Base-by-base conservation (phyloP, 2,888 invertebrate species). In the Erpobdella octoculata region DNA sequence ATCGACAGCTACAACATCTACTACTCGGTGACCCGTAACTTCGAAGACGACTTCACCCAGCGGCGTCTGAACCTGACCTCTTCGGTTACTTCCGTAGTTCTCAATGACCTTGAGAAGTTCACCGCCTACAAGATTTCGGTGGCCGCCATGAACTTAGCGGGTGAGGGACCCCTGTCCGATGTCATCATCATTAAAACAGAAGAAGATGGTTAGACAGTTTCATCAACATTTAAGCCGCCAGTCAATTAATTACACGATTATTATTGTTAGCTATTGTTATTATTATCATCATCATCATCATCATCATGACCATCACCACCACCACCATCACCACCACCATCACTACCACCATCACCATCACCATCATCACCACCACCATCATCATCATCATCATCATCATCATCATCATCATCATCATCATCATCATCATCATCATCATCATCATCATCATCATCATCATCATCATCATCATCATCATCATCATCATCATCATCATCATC, bases 131-230 rank as follows among this genome's bases (percentile, higher is more conserved):
- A 92, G 84, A 90, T 97, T 81, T 93, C 93, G 93, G 93, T 81
- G 59, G 77, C 80, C 73, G 82, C 81, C 0, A 90, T 90, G 83
- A 95, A 95, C 6, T 91, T 91, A n/a, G 92, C 94, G 74, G 97
- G 97, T 0, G 91, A 92, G 48, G 95, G 96, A 65, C 96, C 97
- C 0, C 87, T 93, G 77, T 95, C 95, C 76, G 88, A 90, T 2
- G 92, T 94, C 21, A 92, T 95, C n/a, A 93, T 93, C 84, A 94
- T 96, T 78, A 93, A 94, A 86, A 96, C 94, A 37, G 93, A 93
- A 81, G 94, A 93, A 88, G 97, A 87, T 81, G 83, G 84, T 84
- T 66, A 38, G 72, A 41, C 28, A 35, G 38, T 67, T n/a, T 25
- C 9, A 21, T 21, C 91, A 96, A 48, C 68, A 62, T 8, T 71